These are phyloP conservation scores for Oryctolagus cuniculus DNA, from an alignment of 2,113 vertebrate species.

Conservation along the genomic window mOryCun1.1 NC_091436.1:21680001-21680500, in stretches of 20 bases:
- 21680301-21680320: neutral
- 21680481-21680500: neutral
- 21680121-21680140: neutral
- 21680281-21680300: no score
- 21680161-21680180: neutral
- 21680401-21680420: neutral
- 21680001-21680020: neutral
- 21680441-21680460: no score
- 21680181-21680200: neutral
- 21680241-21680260: neutral
- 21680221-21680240: neutral
- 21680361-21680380: neutral
- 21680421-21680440: neutral
- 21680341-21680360: neutral
- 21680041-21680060: neutral
- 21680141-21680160: neutral
- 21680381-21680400: neutral
- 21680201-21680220: neutral
- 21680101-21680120: neutral
- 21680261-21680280: neutral
- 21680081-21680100: neutral
- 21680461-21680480: neutral
- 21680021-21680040: neutral
- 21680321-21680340: neutral
- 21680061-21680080: neutral